Evolutionary conservation across 2,797 vertebrate species (phyloP).

Genomic region (Hippoglossus hippoglossus): DNA sequence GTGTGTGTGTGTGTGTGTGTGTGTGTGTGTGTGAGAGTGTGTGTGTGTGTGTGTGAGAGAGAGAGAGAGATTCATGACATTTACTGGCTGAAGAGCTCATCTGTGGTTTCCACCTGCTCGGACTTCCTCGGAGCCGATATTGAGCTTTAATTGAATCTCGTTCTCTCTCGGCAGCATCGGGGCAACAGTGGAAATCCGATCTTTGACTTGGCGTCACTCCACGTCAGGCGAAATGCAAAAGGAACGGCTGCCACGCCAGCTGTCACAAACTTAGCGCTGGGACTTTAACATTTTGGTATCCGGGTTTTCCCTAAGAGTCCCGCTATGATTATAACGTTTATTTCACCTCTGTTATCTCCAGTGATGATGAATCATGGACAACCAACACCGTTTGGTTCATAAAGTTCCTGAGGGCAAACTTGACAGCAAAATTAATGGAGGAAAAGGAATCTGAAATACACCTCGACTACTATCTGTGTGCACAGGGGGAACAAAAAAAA

Average conservation of each 20-base stretch:
- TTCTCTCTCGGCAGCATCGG: slow-evolving; percentile 34
- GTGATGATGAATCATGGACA: neutral
- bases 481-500: neutral
- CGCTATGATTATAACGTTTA: neutral
- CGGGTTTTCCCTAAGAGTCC: slow-evolving; percentile 1
- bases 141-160: slow-evolving; percentile 69
- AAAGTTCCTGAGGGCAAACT: neutral
- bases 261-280: slow-evolving; percentile 39
- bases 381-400: neutral
- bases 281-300: slow-evolving; percentile 18
- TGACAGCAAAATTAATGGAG: neutral
- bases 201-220: slow-evolving; percentile 57
- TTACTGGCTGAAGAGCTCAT: slow-evolving; percentile 43
- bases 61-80: slow-evolving; percentile 18
- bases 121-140: slow-evolving; percentile 46
- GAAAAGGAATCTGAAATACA: neutral
- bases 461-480: neutral
- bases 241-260: slow-evolving; percentile 48
- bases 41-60: neutral
- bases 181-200: slow-evolving; percentile 57
- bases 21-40: neutral
- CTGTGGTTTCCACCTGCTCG: slow-evolving; percentile 60
- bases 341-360: neutral
- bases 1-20: neutral
- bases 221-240: slow-evolving; percentile 49